Evolutionary conservation across 2,888 invertebrate genomes (phyloP), one percentile per base, ranked within the genome.

Genomic region (Ferrisia virgata): DNA sequence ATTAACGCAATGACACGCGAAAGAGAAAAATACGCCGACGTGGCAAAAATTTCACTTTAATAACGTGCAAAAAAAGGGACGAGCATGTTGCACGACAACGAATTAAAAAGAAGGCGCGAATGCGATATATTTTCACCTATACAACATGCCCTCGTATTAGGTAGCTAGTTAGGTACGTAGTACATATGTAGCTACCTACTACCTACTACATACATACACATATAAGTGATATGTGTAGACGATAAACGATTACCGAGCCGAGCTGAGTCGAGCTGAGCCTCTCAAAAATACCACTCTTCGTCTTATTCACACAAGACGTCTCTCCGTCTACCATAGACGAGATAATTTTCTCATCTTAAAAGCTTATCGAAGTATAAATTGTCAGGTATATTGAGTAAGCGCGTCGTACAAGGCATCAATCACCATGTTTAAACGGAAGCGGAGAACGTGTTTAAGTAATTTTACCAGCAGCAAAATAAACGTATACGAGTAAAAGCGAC

Each of bases 281-380:
- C 47, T 53, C 22, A 6, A 0, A 53, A 53, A 22, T 47, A 22
- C 47, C 22, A 53, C 53, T 13, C 5, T n/a, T 47, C 53, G 18
- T 22, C 53, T 53, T 22, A 1, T 0, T 2, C 40, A 2, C 40
- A 8, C 40, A 11, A 13, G 11, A 4, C 18, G 11, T 18, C 9
- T 18, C 22, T 28, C 13, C 13, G 28, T 64, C 53, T 53, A 64
- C 28, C 3, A 18, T 18, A 13, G 15, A 64, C 28, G 64, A 64
- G 64, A 64, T 64, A 64, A 64, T 64, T 64, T 64, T 64, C 64
- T 64, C 64, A 64, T 64, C 64, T 64, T 64, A 28, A 64, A 28
- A 64, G 64, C 64, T 64, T 64, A 64, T 64, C 64, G 64, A 64
- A 64, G 64, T 64, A 64, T 64, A 64, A 64, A 64, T 64, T 64